Percentiles rank a stretch among this genome's conserved stretches.
Evolutionary conservation across 2,113 vertebrate species (phyloP).

Genomic region (Alosa alosa): DNA sequence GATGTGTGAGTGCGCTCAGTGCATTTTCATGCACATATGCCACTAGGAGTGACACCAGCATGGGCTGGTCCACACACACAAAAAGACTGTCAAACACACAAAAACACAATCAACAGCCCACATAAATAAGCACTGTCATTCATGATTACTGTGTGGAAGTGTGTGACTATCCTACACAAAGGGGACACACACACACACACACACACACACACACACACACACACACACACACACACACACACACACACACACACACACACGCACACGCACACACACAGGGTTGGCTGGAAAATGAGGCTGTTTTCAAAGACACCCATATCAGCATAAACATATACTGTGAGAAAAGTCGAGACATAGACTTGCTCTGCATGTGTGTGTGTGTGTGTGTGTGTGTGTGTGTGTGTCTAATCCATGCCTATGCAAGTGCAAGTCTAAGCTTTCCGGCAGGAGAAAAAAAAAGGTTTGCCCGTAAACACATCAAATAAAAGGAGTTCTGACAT

Average conservation of each 20-base stretch:
- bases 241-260: conserved; percentile 27
- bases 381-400: neutral
- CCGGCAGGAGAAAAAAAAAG: neutral
- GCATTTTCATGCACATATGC: neutral
- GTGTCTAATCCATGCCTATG: neutral
- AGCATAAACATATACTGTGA: conserved; percentile 26
- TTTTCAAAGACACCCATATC: conserved; percentile 18
- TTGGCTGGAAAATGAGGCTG: conserved; percentile 30
- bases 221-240: too few relatives aligned
- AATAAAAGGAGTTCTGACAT: neutral
- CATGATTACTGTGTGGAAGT: neutral
- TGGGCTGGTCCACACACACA: neutral
- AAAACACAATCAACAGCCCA: conserved; percentile 1
- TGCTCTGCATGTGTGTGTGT: neutral
- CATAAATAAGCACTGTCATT: conserved; percentile 7
- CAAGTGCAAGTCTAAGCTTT: neutral
- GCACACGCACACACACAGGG: conserved; percentile 25
- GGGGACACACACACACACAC: conserved; percentile 17
- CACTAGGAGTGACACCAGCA: neutral
- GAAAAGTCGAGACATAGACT: conserved; percentile 8
- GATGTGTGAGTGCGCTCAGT: neutral
- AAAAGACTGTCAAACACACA: neutral
- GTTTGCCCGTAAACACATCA: neutral
- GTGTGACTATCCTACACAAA: neutral
- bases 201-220: conserved; percentile 27